Conservation (phyloP, 2,888 invertebrate species). For the Chesias legatella region DNA sequence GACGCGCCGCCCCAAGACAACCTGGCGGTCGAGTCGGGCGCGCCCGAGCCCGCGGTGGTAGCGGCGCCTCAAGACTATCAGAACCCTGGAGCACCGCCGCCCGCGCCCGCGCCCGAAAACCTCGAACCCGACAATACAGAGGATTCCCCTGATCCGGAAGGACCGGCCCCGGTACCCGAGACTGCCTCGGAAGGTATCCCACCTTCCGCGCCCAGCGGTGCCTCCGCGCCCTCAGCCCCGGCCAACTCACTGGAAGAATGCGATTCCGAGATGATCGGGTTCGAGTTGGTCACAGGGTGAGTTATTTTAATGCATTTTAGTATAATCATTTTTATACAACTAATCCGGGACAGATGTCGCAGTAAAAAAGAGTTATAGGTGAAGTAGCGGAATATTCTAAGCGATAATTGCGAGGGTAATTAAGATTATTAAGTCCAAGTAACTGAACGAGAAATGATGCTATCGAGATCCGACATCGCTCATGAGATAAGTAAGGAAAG, state of each 20-base stretch:
- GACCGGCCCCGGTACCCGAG: constrained; percentile 59
- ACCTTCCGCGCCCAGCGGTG: constrained; percentile 73
- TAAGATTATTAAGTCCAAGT: constrained; percentile 48
- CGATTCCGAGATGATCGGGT: constrained; percentile 93
- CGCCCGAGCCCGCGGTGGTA: constrained; percentile 68
- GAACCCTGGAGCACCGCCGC: constrained; percentile 64
- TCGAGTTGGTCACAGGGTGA: constrained; percentile 93
- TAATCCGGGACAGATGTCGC: constrained; percentile 9
- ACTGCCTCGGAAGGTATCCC: constrained; percentile 69
- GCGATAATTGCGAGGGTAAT: constrained; percentile 50
- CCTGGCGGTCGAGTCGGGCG: constrained; percentile 65
- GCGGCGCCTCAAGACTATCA: constrained; percentile 70
- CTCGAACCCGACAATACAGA: constrained; percentile 24
- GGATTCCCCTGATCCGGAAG: constrained; percentile 38
- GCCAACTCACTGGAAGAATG: constrained; percentile 86
- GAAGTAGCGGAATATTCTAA: constrained; percentile 34
- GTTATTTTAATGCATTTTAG: constrained; percentile 16
- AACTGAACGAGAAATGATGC: constrained; percentile 42
- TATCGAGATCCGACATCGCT: constrained; percentile 54
- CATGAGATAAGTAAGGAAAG: constrained; percentile 40
- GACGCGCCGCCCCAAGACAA: constrained; percentile 76
- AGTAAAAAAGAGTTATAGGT: constrained; percentile 24
- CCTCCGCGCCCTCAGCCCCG: constrained; percentile 76
- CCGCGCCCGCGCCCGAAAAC: constrained; percentile 37
- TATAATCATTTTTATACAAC: constrained; percentile 13